These are phyloP conservation scores for Pyrgus malvae DNA, from an alignment of 2,888 invertebrate genomes.

Conservation along the genomic window DNA sequence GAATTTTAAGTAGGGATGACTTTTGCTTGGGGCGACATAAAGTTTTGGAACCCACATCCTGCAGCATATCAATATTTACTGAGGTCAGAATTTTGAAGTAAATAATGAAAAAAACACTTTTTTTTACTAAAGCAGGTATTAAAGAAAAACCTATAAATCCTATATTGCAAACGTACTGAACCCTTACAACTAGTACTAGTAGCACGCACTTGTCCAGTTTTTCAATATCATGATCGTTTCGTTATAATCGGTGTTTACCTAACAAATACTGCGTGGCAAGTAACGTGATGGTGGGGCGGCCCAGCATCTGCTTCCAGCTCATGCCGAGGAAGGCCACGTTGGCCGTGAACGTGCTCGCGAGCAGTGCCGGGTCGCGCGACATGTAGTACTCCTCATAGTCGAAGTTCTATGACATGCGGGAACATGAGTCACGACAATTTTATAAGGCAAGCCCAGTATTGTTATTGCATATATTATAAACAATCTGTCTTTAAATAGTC, in stretches of 20 bases:
- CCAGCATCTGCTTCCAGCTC: slow-evolving; percentile 98
- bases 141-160: no score
- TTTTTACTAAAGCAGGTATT: no score
- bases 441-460: neutral
- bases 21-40: no score
- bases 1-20: no score
- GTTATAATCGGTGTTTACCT: slow-evolving; percentile 82
- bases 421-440: slow-evolving; percentile 29
- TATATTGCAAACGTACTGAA: no score
- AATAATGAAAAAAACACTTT: no score
- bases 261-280: slow-evolving; percentile 91
- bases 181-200: no score
- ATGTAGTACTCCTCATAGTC: slow-evolving; percentile 97
- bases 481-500: neutral
- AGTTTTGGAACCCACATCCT: no score
- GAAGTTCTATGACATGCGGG: slow-evolving; percentile 87
- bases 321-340: slow-evolving; percentile 97
- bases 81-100: no score
- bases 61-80: no score
- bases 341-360: slow-evolving; percentile 96
- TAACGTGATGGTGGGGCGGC: slow-evolving; percentile 96
- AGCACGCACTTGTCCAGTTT: neutral
- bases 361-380: slow-evolving; percentile 96
- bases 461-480: neutral
- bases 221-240: neutral